phyloP scores from a whole-genome alignment of 2,113 vertebrate species.

The Morone chrysops region DNA sequence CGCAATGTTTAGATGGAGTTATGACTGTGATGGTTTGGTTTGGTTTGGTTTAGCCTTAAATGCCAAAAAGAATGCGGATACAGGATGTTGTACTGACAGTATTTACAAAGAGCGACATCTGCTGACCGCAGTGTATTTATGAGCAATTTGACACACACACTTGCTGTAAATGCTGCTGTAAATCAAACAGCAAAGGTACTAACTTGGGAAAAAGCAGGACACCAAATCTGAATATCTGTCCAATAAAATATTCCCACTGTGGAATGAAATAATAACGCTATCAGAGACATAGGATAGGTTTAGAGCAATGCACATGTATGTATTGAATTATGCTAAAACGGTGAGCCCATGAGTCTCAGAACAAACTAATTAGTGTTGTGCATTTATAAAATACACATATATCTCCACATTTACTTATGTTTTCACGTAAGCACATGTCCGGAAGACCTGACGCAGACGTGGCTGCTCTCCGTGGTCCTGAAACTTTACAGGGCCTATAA shows the following conservation, averaged over 20 bases:
- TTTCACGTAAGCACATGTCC: not conserved
- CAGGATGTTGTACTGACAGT: conserved; percentile 45
- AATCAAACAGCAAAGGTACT: conserved; percentile 1
- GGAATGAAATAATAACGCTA: not conserved
- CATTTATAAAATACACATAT: not conserved
- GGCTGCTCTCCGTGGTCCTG: conserved; percentile 83
- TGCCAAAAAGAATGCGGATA: conserved; percentile 60
- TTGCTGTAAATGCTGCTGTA: conserved; percentile 30
- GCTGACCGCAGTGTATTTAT: conserved; percentile 60
- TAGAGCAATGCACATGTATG: not conserved
- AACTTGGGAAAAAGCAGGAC: not conserved
- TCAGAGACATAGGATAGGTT: not conserved
- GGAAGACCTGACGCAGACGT: not conserved
- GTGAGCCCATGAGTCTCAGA: not conserved
- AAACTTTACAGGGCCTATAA: conserved; percentile 36
- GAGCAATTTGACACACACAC: conserved; percentile 23
- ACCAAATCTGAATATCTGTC: not conserved
- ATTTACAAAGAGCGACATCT: conserved; percentile 83
- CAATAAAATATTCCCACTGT: not conserved
- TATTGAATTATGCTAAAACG: not conserved
- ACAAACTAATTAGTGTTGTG: not conserved
- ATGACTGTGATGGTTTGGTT: conserved; percentile 7
- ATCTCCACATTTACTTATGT: not conserved
- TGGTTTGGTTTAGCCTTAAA: not conserved
- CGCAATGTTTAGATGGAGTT: not conserved